Evolutionary conservation across 2,888 invertebrate species (phyloP).

Genomic region (Formica aserva): DNA sequence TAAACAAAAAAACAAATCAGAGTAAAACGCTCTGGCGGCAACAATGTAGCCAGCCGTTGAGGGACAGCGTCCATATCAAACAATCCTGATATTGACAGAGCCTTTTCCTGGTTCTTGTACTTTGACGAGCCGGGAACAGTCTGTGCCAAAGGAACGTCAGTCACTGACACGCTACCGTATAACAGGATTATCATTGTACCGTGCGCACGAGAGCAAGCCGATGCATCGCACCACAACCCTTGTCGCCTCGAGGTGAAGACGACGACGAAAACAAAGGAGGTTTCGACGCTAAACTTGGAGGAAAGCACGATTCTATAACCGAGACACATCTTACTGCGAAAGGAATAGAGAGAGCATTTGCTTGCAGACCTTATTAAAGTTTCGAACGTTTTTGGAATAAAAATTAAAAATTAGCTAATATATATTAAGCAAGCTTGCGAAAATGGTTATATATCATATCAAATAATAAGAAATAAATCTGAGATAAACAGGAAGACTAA

Average conservation of each 20-base stretch:
- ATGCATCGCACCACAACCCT: conserved; percentile 40
- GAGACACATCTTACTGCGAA: not conserved
- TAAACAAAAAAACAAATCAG: conserved; percentile 40
- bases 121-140: conserved; percentile 43
- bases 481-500: not conserved
- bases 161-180: conserved; percentile 48
- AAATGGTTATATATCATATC: not conserved
- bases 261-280: conserved; percentile 40
- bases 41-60: conserved; percentile 41
- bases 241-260: conserved; percentile 40
- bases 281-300: conserved; percentile 33
- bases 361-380: not conserved
- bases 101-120: conserved; percentile 52
- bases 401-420: not conserved
- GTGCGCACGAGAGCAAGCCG: conserved; percentile 35
- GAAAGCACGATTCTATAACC: conserved; percentile 8
- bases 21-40: conserved; percentile 5
- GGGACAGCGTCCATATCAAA: conserved; percentile 51
- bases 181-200: conserved; percentile 53
- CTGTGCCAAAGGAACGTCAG: conserved; percentile 48
- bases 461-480: not conserved
- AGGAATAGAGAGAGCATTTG: not conserved
- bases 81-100: conserved; percentile 53
- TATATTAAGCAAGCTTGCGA: not conserved
- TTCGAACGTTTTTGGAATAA: not conserved